phyloP scores from a whole-genome alignment of 1,140 invertebrate species.

The Eupristina koningsbergeri region DNA sequence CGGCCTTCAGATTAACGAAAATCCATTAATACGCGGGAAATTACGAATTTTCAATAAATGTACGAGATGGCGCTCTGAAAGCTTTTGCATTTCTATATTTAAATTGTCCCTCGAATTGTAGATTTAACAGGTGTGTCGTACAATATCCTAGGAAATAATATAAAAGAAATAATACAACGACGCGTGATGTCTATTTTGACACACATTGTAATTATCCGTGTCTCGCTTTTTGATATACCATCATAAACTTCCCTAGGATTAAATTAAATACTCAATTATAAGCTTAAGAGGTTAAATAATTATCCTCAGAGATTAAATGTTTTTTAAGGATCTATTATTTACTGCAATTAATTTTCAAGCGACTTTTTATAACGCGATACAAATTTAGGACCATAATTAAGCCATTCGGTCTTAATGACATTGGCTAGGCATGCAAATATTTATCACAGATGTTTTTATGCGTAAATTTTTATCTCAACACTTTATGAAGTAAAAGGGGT shows the following conservation, averaged over 20 bases:
- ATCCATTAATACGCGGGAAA: not conserved
- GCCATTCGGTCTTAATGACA: not conserved
- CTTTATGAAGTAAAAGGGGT: not conserved
- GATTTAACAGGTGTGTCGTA: not conserved
- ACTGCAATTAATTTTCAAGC: not conserved
- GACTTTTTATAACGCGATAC: not conserved
- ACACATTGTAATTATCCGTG: not conserved
- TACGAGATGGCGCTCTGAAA: not conserved
- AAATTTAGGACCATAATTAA: not conserved
- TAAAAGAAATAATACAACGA: not conserved
- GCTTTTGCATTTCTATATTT: not conserved
- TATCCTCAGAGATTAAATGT: not conserved
- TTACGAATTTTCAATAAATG: not conserved
- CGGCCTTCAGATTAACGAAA: not conserved
- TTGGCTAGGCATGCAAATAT: not conserved
- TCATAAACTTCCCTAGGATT: not conserved
- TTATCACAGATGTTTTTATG: not conserved
- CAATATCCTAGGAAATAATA: not conserved
- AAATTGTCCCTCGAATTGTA: not conserved
- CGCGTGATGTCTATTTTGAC: not conserved
- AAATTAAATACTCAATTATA: not conserved
- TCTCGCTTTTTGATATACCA: not conserved
- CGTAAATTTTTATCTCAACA: not conserved
- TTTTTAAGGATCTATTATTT: not conserved
- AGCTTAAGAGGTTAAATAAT: not conserved